Percentiles rank a stretch among this genome's conserved stretches.
phyloP scores from a whole-genome alignment of 2,797 vertebrate species.

The Pristis pectinata region DNA sequence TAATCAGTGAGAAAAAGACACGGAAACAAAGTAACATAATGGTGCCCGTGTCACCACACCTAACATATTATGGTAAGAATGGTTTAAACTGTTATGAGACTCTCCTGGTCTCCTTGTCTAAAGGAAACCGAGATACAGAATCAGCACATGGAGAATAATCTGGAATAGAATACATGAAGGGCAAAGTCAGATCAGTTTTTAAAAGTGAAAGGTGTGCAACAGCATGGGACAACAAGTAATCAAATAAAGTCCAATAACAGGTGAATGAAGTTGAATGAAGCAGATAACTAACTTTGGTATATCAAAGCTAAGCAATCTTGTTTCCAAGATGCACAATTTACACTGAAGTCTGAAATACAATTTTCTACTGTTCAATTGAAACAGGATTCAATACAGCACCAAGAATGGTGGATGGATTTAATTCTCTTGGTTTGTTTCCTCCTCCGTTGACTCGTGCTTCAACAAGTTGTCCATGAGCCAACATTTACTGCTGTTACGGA shows the following conservation, averaged over 20 bases:
- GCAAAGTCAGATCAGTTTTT: not conserved
- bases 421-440: not conserved
- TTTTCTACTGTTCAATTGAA: not conserved
- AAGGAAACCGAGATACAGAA: not conserved
- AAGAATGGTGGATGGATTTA: not conserved
- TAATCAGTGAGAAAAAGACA: not conserved
- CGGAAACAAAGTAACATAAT: not conserved
- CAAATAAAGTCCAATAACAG: not conserved
- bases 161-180: not conserved
- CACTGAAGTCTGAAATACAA: not conserved
- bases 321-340: not conserved
- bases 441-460: not conserved
- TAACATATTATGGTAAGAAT: not conserved
- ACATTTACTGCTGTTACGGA: too few relatives aligned
- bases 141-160: not conserved
- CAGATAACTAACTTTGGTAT: not conserved
- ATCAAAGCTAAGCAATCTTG: not conserved
- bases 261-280: not conserved
- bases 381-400: not conserved
- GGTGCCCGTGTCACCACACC: not conserved
- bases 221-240: not conserved
- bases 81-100: not conserved
- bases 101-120: not conserved
- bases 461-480: not conserved
- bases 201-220: not conserved